Percentiles rank a stretch among this genome's conserved stretches.
Conservation (phyloP, 1,140 invertebrate species). For the Caenorhabditis remanei region DNA sequence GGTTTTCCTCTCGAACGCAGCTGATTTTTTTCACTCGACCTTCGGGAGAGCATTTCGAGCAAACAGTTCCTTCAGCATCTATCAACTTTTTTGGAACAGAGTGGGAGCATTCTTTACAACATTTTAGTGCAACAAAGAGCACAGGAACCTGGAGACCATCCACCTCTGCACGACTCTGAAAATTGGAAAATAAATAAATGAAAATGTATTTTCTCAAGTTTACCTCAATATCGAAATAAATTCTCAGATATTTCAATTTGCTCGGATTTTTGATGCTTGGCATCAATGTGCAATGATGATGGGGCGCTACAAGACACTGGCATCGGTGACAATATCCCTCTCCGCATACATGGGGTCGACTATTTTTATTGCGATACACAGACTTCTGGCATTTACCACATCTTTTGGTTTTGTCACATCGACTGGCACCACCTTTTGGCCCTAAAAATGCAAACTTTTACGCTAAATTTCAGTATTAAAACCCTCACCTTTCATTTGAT, state of each 20-base stretch:
- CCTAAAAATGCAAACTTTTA: not conserved
- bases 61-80: no score
- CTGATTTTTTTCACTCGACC: no score
- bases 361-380: not conserved
- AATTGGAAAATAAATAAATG: no score
- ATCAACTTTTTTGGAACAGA: no score
- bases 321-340: not conserved
- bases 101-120: no score
- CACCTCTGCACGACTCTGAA: no score
- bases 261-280: not conserved
- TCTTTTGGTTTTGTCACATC: not conserved
- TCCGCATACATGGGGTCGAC: not conserved
- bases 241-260: not conserved
- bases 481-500: not conserved
- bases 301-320: not conserved
- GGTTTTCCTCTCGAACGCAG: no score
- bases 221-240: not conserved
- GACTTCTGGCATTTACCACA: not conserved
- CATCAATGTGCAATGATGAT: not conserved
- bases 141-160: no score
- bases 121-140: no score
- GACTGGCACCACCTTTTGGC: not conserved
- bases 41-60: no score
- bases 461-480: not conserved
- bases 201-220: not conserved